Evolutionary conservation across 2,797 vertebrate genomes (phyloP).

Genomic region (Distichodus sexfasciatus): DNA sequence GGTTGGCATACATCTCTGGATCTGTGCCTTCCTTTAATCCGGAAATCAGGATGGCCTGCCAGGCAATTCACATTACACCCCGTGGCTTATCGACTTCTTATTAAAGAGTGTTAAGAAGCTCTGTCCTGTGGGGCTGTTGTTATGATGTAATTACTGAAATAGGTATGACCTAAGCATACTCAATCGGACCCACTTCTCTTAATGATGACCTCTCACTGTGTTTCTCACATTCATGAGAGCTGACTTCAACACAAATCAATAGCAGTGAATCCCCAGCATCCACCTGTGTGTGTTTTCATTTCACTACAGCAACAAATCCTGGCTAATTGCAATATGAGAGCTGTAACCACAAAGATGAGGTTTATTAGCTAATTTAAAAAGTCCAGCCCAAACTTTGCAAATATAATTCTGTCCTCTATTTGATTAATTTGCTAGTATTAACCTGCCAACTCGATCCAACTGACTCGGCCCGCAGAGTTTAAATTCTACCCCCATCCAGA

Average conservation of each 20-base stretch:
- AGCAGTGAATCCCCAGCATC: conserved; percentile 37
- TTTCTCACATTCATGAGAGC: conserved; percentile 33
- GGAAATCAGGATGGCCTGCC: neutral
- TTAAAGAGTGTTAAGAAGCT: conserved; percentile 13
- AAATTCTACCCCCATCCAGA: neutral
- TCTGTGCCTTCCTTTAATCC: neutral
- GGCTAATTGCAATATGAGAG: conserved; percentile 44
- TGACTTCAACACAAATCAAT: conserved; percentile 60
- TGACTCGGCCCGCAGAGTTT: neutral
- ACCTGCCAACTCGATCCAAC: conserved; percentile 40
- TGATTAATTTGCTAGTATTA: conserved; percentile 60
- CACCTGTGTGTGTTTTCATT: neutral
- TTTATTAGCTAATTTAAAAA: conserved; percentile 66
- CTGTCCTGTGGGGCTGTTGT: neutral
- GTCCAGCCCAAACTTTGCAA: conserved; percentile 51
- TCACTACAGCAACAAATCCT: conserved; percentile 59
- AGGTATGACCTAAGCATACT: conserved; percentile 43
- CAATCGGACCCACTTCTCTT: conserved; percentile 57
- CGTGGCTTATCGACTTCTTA: neutral
- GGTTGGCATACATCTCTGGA: too few species aligned
- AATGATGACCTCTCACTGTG: conserved; percentile 38
- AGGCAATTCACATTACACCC: neutral
- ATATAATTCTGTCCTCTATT: conserved; percentile 56
- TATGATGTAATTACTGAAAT: conserved; percentile 52
- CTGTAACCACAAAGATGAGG: conserved; percentile 46